phyloP scores from a whole-genome alignment of 1,140 invertebrate genomes.

The Brachionus asplanchnoidis region DNA sequence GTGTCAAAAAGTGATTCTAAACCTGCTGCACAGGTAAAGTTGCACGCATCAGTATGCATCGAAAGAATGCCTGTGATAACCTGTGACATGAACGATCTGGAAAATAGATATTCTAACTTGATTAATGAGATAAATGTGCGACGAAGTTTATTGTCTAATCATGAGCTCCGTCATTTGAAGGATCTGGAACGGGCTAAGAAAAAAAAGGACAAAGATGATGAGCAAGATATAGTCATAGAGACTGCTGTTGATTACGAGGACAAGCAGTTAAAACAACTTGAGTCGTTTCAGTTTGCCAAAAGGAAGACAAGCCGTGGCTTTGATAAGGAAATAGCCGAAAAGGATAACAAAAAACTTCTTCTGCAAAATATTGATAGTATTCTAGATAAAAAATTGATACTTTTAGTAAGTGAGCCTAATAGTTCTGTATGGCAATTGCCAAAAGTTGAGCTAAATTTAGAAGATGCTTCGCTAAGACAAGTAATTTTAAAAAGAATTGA shows the following conservation, averaged over 20 bases:
- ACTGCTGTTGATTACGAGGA: constrained; percentile 30
- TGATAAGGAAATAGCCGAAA: neutral
- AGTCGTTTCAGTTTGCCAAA: neutral
- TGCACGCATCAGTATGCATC: neutral
- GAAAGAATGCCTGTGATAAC: constrained; percentile 36
- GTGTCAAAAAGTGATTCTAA: neutral
- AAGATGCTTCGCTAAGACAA: constrained; percentile 10
- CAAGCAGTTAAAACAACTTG: neutral
- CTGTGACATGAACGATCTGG: constrained; percentile 39
- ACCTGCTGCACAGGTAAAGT: neutral
- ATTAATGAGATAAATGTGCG: constrained; percentile 41
- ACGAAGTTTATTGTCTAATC: constrained; percentile 36
- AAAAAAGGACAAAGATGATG: neutral
- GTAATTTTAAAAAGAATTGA: neutral
- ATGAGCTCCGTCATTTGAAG: constrained; percentile 35
- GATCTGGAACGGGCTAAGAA: neutral
- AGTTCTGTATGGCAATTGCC: constrained; percentile 18
- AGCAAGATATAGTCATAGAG: constrained; percentile 20
- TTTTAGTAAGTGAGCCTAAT: constrained; percentile 30
- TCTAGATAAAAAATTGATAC: constrained; percentile 35
- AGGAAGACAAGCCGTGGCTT: constrained; percentile 1
- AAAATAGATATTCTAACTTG: constrained; percentile 35
- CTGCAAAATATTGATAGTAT: constrained; percentile 30
- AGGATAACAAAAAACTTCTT: neutral
- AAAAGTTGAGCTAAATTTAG: neutral